Conservation (phyloP, 2,888 invertebrate species). For the Portevinia maculata region DNA sequence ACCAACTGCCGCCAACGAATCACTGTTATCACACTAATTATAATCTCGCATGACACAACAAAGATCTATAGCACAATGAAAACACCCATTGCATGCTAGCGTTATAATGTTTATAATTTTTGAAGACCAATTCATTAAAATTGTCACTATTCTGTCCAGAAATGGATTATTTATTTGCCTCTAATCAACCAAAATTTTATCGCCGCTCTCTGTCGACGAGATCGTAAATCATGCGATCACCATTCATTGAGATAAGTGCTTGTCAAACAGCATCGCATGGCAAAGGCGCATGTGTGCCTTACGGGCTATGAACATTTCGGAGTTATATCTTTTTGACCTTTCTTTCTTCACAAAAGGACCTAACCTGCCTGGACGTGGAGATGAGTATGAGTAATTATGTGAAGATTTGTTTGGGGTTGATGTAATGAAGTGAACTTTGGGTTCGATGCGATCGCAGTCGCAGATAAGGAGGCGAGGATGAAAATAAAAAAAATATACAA, state of each 20-base stretch:
- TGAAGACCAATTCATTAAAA: slow-evolving; percentile 72
- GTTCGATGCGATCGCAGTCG: neutral
- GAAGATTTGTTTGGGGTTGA: slow-evolving; percentile 49
- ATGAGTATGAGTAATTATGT: slow-evolving; percentile 43
- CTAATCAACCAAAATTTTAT: slow-evolving; percentile 72
- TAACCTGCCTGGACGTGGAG: slow-evolving; percentile 2
- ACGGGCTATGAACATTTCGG: slow-evolving; percentile 13
- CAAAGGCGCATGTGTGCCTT: slow-evolving; percentile 9
- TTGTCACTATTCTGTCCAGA: slow-evolving; percentile 61
- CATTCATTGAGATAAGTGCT: slow-evolving; percentile 67
- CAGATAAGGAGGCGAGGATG: slow-evolving; percentile 7
- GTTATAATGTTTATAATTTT: slow-evolving; percentile 17
- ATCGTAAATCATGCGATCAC: slow-evolving; percentile 71
- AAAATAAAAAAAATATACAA: neutral
- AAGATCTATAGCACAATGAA: slow-evolving; percentile 28
- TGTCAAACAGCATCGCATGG: slow-evolving; percentile 29
- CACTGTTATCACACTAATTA: slow-evolving; percentile 64
- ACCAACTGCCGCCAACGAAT: slow-evolving; percentile 21
- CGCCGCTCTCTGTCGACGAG: slow-evolving; percentile 44
- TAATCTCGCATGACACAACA: slow-evolving; percentile 23
- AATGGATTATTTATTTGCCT: slow-evolving; percentile 64
- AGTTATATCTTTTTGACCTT: slow-evolving; percentile 34
- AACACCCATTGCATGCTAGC: slow-evolving; percentile 1
- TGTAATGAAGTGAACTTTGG: slow-evolving; percentile 28
- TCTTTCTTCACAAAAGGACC: slow-evolving; percentile 1